A percentile compares a stretch with the other conserved stretches of the same genome.
These are phyloP conservation scores for Agonopterix subpropinquella DNA, from an alignment of 2,888 invertebrate species.

Conservation along the genomic window DNA sequence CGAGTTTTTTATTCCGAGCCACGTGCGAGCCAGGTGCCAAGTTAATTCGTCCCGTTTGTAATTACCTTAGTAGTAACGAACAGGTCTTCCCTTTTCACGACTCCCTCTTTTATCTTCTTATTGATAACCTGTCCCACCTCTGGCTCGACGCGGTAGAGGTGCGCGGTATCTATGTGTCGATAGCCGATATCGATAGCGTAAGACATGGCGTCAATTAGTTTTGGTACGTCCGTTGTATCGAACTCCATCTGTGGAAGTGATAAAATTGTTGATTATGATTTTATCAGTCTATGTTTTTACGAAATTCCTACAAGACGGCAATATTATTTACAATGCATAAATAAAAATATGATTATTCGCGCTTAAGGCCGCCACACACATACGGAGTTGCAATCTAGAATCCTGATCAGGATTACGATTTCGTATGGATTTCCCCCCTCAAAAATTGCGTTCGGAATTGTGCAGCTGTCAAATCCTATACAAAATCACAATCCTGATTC, in stretches of 20 bases:
- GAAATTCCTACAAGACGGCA: not conserved
- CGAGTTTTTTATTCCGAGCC: too few relatives aligned
- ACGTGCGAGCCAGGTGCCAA: too few relatives aligned
- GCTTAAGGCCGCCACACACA: too few relatives aligned
- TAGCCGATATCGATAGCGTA: constrained; percentile 86
- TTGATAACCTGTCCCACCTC: constrained; percentile 80
- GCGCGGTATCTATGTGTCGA: constrained; percentile 84
- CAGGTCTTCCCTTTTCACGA: constrained; percentile 80
- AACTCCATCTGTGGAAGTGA: constrained; percentile 31
- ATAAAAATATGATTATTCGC: too few relatives aligned
- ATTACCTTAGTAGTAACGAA: constrained; percentile 81
- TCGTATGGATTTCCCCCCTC: too few relatives aligned
- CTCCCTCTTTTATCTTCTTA: constrained; percentile 78
- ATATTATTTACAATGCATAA: too few relatives aligned
- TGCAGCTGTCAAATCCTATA: too few relatives aligned
- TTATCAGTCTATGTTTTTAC: not conserved
- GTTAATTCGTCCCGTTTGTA: too few relatives aligned
- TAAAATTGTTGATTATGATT: not conserved
- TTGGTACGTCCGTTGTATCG: constrained; percentile 26
- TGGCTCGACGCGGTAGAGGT: constrained; percentile 81
- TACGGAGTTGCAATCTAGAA: too few relatives aligned
- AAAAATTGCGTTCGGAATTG: too few relatives aligned
- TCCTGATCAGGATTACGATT: too few relatives aligned
- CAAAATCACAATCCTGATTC: too few relatives aligned
- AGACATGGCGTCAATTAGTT: constrained; percentile 72